Evolutionary conservation across 92 coral and sea anemone species (phyloP).

Genomic region (Blastomussa wellsi): DNA sequence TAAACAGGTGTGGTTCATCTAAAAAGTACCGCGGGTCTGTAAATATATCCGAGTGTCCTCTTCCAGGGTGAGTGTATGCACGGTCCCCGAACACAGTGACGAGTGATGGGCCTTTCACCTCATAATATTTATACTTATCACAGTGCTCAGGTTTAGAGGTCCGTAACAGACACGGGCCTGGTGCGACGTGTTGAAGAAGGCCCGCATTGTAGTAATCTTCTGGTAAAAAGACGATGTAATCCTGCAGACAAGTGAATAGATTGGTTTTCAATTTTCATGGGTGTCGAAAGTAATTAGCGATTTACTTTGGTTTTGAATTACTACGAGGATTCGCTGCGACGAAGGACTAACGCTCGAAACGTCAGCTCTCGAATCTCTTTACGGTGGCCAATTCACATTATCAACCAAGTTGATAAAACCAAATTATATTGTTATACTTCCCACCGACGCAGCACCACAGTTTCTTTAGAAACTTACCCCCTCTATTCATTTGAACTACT

Average conservation of each 20-base stretch:
- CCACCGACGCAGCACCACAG: too few relatives aligned
- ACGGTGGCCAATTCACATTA: too few relatives aligned
- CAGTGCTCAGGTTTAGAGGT: constrained; percentile 61
- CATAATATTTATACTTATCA: constrained; percentile 60
- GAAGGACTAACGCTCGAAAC: too few relatives aligned
- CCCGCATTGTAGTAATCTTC: constrained; percentile 90
- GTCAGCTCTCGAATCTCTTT: too few relatives aligned
- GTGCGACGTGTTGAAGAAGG: constrained; percentile 49
- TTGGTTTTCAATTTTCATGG: too few relatives aligned
- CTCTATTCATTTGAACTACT: too few relatives aligned
- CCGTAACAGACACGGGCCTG: constrained; percentile 61
- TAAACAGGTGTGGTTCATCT: constrained; percentile 23
- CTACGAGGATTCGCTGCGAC: too few relatives aligned
- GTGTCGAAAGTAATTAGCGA: too few relatives aligned
- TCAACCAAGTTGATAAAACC: too few relatives aligned
- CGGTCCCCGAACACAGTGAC: constrained; percentile 50
- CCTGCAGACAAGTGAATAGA: constrained; percentile 48
- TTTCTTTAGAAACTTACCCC: too few relatives aligned
- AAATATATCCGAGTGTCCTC: constrained; percentile 40
- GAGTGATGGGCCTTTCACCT: constrained; percentile 37
- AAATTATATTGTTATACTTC: too few relatives aligned
- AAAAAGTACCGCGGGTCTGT: constrained; percentile 45
- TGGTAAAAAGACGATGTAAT: constrained; percentile 87
- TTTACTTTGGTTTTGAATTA: too few relatives aligned
- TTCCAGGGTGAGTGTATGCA: constrained; percentile 38